Evolutionary conservation across 2,888 invertebrate genomes (phyloP), one percentile per base, ranked within the genome.

Genomic region (Coleophora deauratella): DNA sequence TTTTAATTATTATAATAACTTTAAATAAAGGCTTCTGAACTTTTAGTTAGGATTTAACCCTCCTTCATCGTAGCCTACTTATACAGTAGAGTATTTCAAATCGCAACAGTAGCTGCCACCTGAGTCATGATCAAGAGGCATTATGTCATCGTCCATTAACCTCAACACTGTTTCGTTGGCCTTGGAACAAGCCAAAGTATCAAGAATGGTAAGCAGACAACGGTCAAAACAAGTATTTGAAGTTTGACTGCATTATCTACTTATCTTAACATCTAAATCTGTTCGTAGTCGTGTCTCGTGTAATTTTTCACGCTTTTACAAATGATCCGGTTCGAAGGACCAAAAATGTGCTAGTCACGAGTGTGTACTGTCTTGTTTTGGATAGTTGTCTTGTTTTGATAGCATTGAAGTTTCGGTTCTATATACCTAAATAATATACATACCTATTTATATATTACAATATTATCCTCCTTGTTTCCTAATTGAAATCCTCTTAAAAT

Each of bases 111-210:
- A 39, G 34, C 38, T 38, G 11, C 21, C n/a, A 15, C 36, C 40
- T 52, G 53, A 53, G 42, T 52, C 52, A 53, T 37, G 33, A 37
- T 35, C 3, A 4, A 21, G 6, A 6, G 21, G 41, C 27, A 41
- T 51, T 54, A 55, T 54, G 50, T 55, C 53, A 55, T 47, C 47
- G 37, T 35, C 31, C 52, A 41, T 46, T 50, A 49, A 54, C 49
- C 55, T 39, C 49, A 40, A 36, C 44, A 45, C 40, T 51, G 51
- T 43, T 47, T 42, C 33, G 38, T 21, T 45, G 49, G 48, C 54
- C 51, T 55, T 51, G 47, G 44, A 34, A 31, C 45, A 37, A 32
- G 28, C 30, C 34, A 37, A 44, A 38, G 38, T 42, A 27, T 35
- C 43, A 44, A 34, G 41, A 40, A 40, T 37, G 33, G 44, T 36